Evolutionary conservation across 1,140 invertebrate genomes (phyloP).

Genomic region (Cyclina sinensis): DNA sequence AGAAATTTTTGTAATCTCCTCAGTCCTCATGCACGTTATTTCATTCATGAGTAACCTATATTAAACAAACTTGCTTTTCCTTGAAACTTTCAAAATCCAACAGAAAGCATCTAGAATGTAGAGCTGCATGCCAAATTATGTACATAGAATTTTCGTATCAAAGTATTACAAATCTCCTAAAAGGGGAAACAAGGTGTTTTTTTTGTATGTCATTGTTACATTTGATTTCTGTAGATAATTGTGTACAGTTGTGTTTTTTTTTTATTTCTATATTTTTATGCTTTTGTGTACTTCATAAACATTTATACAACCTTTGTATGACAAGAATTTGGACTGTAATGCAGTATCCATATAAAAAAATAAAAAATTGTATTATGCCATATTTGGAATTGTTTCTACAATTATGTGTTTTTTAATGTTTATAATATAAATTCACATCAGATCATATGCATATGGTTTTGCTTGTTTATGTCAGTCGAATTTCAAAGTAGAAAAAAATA

Average conservation of each 20-base stretch:
- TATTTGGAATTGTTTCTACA: background rate
- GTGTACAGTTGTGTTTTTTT: constrained; percentile 14
- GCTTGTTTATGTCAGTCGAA: too few species aligned
- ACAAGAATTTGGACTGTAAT: background rate
- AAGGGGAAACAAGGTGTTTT: background rate
- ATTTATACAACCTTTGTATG: background rate
- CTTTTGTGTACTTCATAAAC: constrained; percentile 6
- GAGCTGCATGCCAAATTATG: constrained; percentile 21
- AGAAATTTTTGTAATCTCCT: too few species aligned
- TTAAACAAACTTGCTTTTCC: background rate
- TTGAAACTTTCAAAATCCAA: background rate
- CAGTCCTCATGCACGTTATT: too few species aligned
- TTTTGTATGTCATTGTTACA: constrained; percentile 13
- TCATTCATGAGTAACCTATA: too few species aligned
- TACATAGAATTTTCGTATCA: constrained; percentile 41
- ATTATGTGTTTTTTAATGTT: too few species aligned
- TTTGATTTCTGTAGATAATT: constrained; percentile 31
- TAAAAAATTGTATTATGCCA: background rate
- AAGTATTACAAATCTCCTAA: constrained; percentile 16
- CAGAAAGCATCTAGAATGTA: too few species aligned
- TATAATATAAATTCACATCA: too few species aligned
- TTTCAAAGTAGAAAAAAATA: too few species aligned
- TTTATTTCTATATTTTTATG: background rate
- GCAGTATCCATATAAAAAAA: background rate
- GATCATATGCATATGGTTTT: too few species aligned